Conservation (phyloP, 2,797 vertebrate genomes). For the Lepus townsendii region DNA sequence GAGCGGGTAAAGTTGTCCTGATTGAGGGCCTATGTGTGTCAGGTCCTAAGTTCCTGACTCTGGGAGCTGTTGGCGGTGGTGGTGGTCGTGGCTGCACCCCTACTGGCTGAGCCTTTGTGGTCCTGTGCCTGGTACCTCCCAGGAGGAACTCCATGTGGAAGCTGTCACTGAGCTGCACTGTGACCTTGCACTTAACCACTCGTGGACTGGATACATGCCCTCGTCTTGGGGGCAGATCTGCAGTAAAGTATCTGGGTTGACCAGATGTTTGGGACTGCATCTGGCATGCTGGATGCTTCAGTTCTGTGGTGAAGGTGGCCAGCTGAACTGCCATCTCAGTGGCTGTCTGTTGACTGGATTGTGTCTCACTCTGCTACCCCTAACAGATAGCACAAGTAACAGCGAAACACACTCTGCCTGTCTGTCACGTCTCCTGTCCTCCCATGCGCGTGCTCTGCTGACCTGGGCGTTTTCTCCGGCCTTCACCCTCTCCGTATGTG, state of each 20-base stretch:
- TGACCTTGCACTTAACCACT: background rate
- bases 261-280: background rate
- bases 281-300: no score
- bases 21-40: background rate
- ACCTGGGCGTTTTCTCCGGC: background rate
- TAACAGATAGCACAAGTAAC: background rate
- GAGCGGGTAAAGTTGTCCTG: background rate
- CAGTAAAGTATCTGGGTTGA: background rate
- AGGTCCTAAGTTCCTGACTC: background rate
- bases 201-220: background rate
- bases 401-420: background rate
- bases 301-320: background rate
- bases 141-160: background rate
- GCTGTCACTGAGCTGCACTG: background rate
- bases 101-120: background rate
- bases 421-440: background rate
- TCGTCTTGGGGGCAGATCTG: background rate
- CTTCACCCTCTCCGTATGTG: background rate
- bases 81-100: background rate
- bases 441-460: background rate
- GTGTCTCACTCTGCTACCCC: background rate
- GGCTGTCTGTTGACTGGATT: background rate
- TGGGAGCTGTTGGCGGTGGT: background rate
- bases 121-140: background rate
- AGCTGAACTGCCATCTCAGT: background rate